Percentiles rank a stretch among this genome's conserved stretches.
phyloP scores from a whole-genome alignment of 2,113 vertebrate species.

The Baryphthengus martii region DNA sequence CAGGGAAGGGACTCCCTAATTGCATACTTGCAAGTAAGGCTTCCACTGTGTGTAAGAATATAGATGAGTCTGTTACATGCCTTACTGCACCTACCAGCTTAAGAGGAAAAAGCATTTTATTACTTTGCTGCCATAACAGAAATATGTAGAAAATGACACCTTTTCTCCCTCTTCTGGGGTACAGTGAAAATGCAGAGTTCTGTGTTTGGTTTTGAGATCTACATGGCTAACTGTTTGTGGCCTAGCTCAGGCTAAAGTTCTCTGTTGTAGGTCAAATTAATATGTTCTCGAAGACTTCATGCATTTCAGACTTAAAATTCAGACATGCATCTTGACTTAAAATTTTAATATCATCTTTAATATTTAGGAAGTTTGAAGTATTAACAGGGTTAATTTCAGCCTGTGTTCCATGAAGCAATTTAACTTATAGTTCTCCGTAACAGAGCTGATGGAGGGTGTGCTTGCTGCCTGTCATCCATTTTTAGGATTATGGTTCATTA shows the following conservation, averaged over 20 bases:
- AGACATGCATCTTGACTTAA: not conserved
- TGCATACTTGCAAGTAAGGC: not conserved
- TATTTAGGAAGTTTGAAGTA: not conserved
- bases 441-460: not conserved
- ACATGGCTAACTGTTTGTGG: fast-evolving
- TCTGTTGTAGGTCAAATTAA: not conserved
- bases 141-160: not conserved
- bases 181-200: not conserved
- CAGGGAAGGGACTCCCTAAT: not conserved
- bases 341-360: not conserved
- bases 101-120: not conserved
- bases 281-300: not conserved
- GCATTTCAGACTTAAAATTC: not conserved
- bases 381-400: not conserved
- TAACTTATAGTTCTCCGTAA: not conserved
- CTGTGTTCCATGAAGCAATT: not conserved
- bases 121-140: not conserved
- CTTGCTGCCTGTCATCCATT: not conserved
- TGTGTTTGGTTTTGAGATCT: not conserved
- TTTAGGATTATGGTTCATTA: not conserved
- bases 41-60: not conserved
- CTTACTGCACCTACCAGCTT: not conserved
- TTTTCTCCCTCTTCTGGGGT: not conserved
- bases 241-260: not conserved
- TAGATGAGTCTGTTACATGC: not conserved